Evolutionary conservation across 2,797 vertebrate species (phyloP).

Genomic region (Macropus fuliginosus): DNA sequence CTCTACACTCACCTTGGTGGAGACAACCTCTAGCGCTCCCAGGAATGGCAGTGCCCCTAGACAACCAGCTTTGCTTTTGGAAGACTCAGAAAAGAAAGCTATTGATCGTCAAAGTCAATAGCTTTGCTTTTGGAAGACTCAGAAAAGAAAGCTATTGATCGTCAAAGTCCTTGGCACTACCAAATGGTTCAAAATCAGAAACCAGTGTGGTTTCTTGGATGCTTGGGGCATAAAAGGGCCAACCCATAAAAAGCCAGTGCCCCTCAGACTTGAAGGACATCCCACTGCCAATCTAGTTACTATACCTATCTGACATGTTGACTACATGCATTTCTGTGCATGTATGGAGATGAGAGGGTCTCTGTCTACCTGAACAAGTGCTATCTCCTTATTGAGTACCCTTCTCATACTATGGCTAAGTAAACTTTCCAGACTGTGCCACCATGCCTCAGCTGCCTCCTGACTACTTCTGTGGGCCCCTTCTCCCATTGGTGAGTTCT

Average conservation of each 20-base stretch:
- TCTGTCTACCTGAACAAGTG: not conserved
- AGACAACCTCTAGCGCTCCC: not conserved
- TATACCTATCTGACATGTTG: not conserved
- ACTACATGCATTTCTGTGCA: not conserved
- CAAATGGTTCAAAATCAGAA: not conserved
- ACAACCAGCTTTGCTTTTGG: not conserved
- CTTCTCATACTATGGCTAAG: too few relatives aligned
- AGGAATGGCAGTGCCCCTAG: not conserved
- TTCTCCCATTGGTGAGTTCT: too few relatives aligned
- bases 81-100: not conserved
- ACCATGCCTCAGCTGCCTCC: too few relatives aligned
- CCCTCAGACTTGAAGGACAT: not conserved
- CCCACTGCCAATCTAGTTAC: not conserved
- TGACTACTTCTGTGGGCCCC: too few relatives aligned
- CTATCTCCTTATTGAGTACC: too few relatives aligned
- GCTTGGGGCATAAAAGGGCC: not conserved
- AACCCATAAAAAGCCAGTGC: not conserved
- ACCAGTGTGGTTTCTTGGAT: not conserved
- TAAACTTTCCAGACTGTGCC: too few relatives aligned
- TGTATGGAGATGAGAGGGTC: not conserved
- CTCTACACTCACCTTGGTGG: not conserved
- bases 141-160: not conserved
- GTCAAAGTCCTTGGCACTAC: not conserved
- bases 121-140: not conserved
- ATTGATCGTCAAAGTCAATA: not conserved